Conservation (phyloP, 2,113 vertebrate genomes). For the rat (Rattus norvegicus) region DNA sequence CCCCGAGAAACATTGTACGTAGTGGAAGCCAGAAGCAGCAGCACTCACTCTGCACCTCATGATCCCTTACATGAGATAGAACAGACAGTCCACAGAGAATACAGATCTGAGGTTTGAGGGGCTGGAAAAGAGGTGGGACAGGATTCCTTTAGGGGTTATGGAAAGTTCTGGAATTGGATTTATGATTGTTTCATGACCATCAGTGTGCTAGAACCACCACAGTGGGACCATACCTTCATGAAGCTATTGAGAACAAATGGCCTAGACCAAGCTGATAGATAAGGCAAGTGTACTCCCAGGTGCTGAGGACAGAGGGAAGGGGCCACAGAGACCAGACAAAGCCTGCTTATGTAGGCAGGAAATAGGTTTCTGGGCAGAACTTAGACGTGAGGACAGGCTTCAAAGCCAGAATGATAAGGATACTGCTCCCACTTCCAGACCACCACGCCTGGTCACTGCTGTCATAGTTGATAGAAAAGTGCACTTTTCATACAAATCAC, state of each 20-base stretch:
- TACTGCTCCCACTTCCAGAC: not conserved
- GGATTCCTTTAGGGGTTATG: not conserved
- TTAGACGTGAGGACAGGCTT: not conserved
- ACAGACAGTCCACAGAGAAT: not conserved
- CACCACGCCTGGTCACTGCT: not conserved
- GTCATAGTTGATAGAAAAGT: not conserved
- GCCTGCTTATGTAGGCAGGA: not conserved
- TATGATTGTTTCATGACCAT: not conserved
- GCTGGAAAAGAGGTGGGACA: not conserved
- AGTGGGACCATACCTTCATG: not conserved
- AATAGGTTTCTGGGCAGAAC: not conserved
- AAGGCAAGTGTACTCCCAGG: not conserved
- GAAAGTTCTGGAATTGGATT: not conserved
- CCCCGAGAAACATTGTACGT: not conserved
- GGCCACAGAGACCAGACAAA: not conserved
- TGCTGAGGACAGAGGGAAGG: too few relatives aligned
- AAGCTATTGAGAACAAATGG: not conserved
- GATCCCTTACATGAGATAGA: not conserved
- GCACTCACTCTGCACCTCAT: not conserved
- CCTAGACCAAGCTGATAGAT: not conserved
- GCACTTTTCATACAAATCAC: not conserved
- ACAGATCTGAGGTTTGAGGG: not conserved
- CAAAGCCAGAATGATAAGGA: not conserved
- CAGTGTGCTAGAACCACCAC: not conserved
- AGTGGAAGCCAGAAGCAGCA: not conserved